phyloP scores from a whole-genome alignment of 2,888 invertebrate genomes.

The Agapostemon virescens region DNA sequence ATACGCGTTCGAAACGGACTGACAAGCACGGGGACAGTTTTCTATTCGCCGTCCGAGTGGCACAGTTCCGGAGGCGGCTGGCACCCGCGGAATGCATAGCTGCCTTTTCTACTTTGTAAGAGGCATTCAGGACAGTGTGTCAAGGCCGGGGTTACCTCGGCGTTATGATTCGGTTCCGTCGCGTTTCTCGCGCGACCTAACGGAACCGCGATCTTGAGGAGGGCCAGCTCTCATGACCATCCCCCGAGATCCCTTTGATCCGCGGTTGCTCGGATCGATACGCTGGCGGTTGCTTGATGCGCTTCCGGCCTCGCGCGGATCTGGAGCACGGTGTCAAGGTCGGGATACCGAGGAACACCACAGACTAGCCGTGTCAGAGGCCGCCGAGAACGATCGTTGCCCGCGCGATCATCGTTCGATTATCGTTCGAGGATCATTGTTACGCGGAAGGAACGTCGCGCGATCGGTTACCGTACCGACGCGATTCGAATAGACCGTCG shows the following conservation, averaged over 20 bases:
- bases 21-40: neutral
- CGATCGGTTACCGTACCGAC: neutral
- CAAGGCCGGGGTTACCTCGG: slow-evolving; percentile 59
- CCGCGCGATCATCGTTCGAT: slow-evolving; percentile 6
- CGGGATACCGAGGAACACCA: slow-evolving; percentile 15
- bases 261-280: slow-evolving; percentile 31
- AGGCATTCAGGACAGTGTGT: slow-evolving; percentile 65
- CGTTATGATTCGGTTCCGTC: slow-evolving; percentile 26
- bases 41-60: neutral
- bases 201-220: slow-evolving; percentile 27
- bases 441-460: neutral
- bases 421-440: neutral
- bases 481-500: neutral
- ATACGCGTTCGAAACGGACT: neutral
- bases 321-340: slow-evolving; percentile 63
- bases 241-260: slow-evolving; percentile 34
- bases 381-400: neutral
- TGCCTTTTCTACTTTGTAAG: slow-evolving; percentile 22
- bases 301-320: slow-evolving; percentile 45
- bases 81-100: slow-evolving; percentile 21
- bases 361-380: neutral
- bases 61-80: neutral
- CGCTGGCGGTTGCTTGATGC: slow-evolving; percentile 5
- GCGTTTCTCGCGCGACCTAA: slow-evolving; percentile 43
- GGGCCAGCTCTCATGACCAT: slow-evolving; percentile 10